Percentiles rank a stretch among this genome's conserved stretches.
Conservation (phyloP, 2,113 vertebrate species). For the Lasiurus cinereus region DNA sequence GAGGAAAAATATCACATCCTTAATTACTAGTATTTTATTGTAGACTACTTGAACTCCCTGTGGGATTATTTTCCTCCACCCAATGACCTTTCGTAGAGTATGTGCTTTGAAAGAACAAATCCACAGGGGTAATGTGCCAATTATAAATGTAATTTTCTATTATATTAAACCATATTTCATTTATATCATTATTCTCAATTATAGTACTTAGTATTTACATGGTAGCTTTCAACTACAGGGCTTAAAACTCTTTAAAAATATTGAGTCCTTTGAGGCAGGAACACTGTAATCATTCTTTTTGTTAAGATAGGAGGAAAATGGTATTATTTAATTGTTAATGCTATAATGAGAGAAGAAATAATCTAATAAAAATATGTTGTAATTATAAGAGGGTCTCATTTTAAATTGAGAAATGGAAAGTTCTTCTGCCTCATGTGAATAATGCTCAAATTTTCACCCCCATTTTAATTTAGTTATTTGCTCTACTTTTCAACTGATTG, state of each 20-base stretch:
- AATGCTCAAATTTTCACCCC: not conserved
- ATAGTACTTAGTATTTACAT: slow-evolving; percentile 42
- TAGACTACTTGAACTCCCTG: not conserved
- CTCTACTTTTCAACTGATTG: not conserved
- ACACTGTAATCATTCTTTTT: not conserved
- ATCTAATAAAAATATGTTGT: not conserved
- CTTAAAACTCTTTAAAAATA: not conserved
- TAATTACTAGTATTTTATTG: slow-evolving; percentile 51
- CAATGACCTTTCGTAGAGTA: slow-evolving; percentile 40
- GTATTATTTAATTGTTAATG: slow-evolving; percentile 24
- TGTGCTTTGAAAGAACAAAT: slow-evolving; percentile 31
- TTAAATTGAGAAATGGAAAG: slow-evolving; percentile 26
- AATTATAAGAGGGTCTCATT: not conserved
- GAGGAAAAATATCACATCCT: slow-evolving; percentile 38
- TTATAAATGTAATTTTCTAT: slow-evolving; percentile 51
- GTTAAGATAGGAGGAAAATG: not conserved
- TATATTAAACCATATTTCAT: slow-evolving; percentile 36
- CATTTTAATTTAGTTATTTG: slow-evolving; percentile 2
- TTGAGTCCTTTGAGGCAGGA: not conserved
- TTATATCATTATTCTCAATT: slow-evolving; percentile 33
- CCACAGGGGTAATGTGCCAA: not conserved
- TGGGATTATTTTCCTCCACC: not conserved
- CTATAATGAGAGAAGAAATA: slow-evolving; percentile 26
- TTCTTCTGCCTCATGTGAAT: slow-evolving; percentile 33
- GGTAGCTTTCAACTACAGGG: not conserved